Conservation (phyloP, 2,797 vertebrate species). For the Kryptolebias ocellatus region DNA sequence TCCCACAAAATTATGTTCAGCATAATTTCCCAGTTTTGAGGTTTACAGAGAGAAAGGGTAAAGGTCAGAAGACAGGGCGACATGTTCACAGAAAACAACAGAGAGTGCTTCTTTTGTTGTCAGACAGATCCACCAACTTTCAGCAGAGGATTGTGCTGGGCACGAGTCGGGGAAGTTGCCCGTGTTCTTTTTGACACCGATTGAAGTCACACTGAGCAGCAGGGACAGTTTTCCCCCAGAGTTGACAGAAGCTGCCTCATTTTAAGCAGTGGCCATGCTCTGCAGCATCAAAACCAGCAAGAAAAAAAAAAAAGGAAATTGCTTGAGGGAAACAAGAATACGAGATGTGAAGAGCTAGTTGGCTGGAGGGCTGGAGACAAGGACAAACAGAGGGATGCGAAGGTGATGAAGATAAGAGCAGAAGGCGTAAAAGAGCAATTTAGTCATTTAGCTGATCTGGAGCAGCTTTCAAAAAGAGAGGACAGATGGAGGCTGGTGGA, state of each 20-base stretch:
- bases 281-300: conserved; percentile 54
- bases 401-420: conserved; percentile 19
- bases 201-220: conserved; percentile 34
- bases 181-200: conserved; percentile 32
- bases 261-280: conserved; percentile 44
- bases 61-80: conserved; percentile 18
- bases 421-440: conserved; percentile 29
- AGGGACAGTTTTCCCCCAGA: conserved; percentile 49
- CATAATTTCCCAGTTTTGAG: conserved; percentile 26
- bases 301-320: conserved; percentile 52
- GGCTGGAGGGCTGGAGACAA: conserved; percentile 16
- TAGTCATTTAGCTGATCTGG: conserved; percentile 37
- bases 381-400: conserved; percentile 4
- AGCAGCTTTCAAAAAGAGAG: conserved; percentile 29
- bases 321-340: conserved; percentile 50
- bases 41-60: conserved; percentile 18
- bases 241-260: conserved; percentile 43
- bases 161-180: conserved; percentile 47
- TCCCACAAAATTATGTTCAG: conserved; percentile 22
- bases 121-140: conserved; percentile 23
- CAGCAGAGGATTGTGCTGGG: conserved; percentile 1
- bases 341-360: conserved; percentile 10
- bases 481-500: conserved; percentile 46
- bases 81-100: conserved; percentile 32
- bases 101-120: conserved; percentile 9